A percentile compares a stretch with the other conserved stretches of the same genome.
These are phyloP conservation scores for Bergia sp. DNA, from an alignment of 92 coral and sea anemone genomes.

Conservation along the genomic window DNA sequence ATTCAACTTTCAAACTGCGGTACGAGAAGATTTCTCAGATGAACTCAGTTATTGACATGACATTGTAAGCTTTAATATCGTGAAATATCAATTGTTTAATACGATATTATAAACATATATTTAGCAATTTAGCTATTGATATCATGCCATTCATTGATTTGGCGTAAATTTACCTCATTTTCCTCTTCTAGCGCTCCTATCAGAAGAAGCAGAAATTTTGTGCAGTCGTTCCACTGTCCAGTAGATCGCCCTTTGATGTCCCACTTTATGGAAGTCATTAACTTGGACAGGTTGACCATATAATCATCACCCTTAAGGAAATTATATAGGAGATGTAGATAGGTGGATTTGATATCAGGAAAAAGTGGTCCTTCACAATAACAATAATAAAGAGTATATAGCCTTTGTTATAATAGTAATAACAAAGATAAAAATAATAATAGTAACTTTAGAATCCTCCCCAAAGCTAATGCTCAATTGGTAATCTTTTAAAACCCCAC, in stretches of 20 bases:
- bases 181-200: conserved; percentile 6
- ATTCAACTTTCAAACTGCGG: neutral
- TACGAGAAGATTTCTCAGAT: neutral
- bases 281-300: conserved; percentile 12
- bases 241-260: conserved; percentile 11
- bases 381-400: neutral
- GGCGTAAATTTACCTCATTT: neutral
- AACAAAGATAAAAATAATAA: neutral
- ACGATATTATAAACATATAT: neutral
- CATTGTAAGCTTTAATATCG: neutral
- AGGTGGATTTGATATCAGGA: neutral
- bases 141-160: neutral
- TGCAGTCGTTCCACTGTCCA: conserved; percentile 7
- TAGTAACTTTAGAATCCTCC: no score
- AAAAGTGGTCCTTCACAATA: neutral
- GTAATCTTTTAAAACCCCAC: no score
- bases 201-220: neutral
- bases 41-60: neutral
- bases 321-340: neutral
- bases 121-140: neutral
- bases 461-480: no score
- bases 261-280: conserved; percentile 1
- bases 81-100: neutral
- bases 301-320: neutral
- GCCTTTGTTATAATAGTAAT: neutral